Conservation (phyloP, 2,888 invertebrate species). For the Limulus polyphemus region DNA sequence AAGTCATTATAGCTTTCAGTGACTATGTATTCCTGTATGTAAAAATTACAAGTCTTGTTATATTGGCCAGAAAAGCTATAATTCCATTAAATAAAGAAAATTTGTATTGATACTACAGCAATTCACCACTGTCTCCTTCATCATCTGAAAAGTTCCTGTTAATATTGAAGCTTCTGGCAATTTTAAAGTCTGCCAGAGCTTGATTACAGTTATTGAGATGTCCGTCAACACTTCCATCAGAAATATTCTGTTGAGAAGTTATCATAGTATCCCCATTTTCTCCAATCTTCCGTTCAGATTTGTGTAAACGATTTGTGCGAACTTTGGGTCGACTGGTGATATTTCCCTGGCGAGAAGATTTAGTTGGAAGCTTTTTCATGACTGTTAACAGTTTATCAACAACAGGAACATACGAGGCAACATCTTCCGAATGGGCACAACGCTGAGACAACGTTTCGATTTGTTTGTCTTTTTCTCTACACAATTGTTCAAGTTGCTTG, state of each 20-base stretch:
- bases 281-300: too few relatives aligned
- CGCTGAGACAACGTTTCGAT: conserved; percentile 23
- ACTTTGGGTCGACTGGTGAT: conserved; percentile 6
- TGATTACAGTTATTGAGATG: conserved; percentile 12
- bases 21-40: too few relatives aligned
- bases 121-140: conserved; percentile 7
- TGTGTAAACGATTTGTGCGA: neutral
- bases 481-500: conserved; percentile 23
- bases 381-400: conserved; percentile 24
- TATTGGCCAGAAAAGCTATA: too few relatives aligned
- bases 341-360: conserved; percentile 5
- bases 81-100: too few relatives aligned
- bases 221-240: conserved; percentile 6
- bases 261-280: too few relatives aligned
- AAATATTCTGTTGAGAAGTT: neutral
- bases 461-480: conserved; percentile 24
- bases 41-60: too few relatives aligned
- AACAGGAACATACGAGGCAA: conserved; percentile 21
- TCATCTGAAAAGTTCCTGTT: conserved; percentile 28
- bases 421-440: conserved; percentile 21
- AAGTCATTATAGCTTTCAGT: too few relatives aligned
- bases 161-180: conserved; percentile 28
- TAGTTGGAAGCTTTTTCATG: conserved; percentile 16
- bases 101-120: neutral
- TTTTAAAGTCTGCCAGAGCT: conserved; percentile 22